These are phyloP conservation scores for Megaceryle maxima DNA, from an alignment of 2,113 vertebrate genomes.

Conservation along the genomic window DNA sequence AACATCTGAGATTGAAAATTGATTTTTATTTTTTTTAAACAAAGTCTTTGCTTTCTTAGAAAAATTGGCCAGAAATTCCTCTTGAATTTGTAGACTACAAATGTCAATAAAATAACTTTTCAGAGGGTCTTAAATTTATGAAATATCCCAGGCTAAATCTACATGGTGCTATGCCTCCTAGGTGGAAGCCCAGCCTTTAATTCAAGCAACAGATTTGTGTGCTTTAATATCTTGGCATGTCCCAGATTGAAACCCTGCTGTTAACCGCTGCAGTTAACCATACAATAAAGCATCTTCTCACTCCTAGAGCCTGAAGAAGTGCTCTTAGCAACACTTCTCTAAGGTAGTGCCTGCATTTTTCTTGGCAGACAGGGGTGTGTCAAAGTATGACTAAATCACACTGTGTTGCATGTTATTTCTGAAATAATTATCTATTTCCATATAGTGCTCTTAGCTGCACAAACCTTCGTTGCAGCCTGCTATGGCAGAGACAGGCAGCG, in stretches of 20 bases:
- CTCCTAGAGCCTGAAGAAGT: conserved; percentile 24
- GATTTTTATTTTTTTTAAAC: background rate
- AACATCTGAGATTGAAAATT: background rate
- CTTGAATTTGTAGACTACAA: background rate
- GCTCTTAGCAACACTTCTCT: conserved; percentile 42
- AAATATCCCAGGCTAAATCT: background rate
- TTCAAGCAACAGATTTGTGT: conserved; percentile 13
- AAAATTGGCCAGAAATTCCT: background rate
- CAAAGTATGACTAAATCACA: conserved; percentile 55
- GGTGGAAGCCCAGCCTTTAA: background rate
- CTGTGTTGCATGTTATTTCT: conserved; percentile 34
- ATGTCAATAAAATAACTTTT: background rate
- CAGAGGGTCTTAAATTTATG: background rate
- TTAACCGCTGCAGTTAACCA: conserved; percentile 42
- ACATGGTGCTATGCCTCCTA: background rate
- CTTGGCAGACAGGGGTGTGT: conserved; percentile 66
- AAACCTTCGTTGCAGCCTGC: background rate
- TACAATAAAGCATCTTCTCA: conserved; percentile 34
- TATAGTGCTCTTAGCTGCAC: background rate
- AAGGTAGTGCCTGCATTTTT: conserved; percentile 48
- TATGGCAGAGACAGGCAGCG: background rate
- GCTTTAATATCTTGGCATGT: conserved; percentile 27
- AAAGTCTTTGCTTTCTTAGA: background rate
- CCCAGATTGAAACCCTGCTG: conserved; percentile 46
- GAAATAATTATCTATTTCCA: conserved; percentile 25